Conservation (phyloP, 2,113 vertebrate species). For the Plotosus lineatus region DNA sequence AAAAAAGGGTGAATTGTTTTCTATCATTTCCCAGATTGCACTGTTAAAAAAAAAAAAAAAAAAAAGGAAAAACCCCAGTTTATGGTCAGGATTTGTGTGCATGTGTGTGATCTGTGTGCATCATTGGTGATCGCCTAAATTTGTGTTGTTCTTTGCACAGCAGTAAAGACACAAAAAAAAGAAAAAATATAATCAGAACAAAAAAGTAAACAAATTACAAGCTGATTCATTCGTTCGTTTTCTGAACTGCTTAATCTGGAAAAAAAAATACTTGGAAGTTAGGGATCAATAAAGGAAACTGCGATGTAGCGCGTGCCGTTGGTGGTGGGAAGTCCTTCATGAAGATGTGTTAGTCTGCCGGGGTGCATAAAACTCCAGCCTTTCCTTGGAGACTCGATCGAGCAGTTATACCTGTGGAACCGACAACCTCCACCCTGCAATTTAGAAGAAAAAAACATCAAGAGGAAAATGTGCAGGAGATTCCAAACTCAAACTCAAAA, state of each 20-base stretch:
- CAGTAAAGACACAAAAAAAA: slow-evolving; percentile 39
- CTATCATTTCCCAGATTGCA: background rate
- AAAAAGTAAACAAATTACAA: slow-evolving; percentile 15
- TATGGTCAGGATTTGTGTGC: background rate
- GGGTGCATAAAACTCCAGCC: slow-evolving; percentile 99
- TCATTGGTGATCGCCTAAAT: slow-evolving; percentile 29
- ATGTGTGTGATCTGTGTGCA: background rate
- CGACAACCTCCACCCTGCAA: slow-evolving; percentile 92
- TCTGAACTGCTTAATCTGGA: too few relatives aligned
- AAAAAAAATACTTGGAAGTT: too few relatives aligned
- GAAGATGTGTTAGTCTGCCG: slow-evolving; percentile 93
- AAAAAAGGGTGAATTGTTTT: background rate
- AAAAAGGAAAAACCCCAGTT: background rate
- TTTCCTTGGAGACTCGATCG: slow-evolving; percentile 90
- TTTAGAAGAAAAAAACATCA: background rate
- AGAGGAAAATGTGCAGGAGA: background rate
- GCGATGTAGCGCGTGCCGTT: slow-evolving; percentile 96
- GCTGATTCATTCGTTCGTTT: too few relatives aligned
- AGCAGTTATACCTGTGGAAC: slow-evolving; percentile 95
- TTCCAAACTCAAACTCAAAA: background rate
- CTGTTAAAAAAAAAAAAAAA: background rate
- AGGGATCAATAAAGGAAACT: slow-evolving; percentile 96
- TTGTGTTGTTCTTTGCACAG: slow-evolving; percentile 35
- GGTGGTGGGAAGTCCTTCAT: slow-evolving; percentile 95
- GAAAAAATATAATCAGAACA: slow-evolving; percentile 1